Percentiles rank a stretch among this genome's conserved stretches.
Evolutionary conservation across 2,113 vertebrate genomes (phyloP).

Genomic region (Chascanopsetta lugubris): DNA sequence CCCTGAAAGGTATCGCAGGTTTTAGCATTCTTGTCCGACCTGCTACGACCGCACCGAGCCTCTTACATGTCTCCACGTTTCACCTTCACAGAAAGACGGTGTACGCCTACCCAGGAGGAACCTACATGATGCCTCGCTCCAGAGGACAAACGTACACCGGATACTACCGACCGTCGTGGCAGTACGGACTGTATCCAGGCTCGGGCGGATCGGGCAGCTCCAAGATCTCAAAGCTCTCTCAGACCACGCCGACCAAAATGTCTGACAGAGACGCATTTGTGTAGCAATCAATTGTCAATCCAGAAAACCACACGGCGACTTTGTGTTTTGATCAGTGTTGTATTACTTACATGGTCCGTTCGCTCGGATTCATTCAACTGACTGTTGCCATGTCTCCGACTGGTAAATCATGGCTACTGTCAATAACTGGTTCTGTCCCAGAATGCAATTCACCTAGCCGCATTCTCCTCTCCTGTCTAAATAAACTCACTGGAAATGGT

Average conservation of each 20-base stretch:
- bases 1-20: conserved; percentile 65
- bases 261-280: conserved; percentile 79
- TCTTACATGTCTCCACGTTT: neutral
- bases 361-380: no score
- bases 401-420: no score
- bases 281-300: conserved; percentile 31
- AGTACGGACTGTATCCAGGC: conserved; percentile 47
- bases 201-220: conserved; percentile 50
- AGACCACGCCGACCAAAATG: conserved; percentile 42
- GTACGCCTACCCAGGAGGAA: conserved; percentile 32
- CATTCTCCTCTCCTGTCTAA: no score
- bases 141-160: conserved; percentile 52
- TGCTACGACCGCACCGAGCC: neutral
- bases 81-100: conserved; percentile 35
- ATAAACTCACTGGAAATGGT: no score
- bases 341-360: no score
- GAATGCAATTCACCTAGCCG: no score
- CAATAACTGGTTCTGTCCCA: no score
- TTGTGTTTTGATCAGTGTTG: no score
- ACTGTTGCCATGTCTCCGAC: no score
- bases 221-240: conserved; percentile 64
- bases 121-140: conserved; percentile 47
- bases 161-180: conserved; percentile 60
- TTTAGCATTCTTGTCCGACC: neutral
- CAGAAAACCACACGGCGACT: no score